Evolutionary conservation across 1,140 invertebrate genomes (phyloP).

Genomic region (Rhagoletis zephyria): DNA sequence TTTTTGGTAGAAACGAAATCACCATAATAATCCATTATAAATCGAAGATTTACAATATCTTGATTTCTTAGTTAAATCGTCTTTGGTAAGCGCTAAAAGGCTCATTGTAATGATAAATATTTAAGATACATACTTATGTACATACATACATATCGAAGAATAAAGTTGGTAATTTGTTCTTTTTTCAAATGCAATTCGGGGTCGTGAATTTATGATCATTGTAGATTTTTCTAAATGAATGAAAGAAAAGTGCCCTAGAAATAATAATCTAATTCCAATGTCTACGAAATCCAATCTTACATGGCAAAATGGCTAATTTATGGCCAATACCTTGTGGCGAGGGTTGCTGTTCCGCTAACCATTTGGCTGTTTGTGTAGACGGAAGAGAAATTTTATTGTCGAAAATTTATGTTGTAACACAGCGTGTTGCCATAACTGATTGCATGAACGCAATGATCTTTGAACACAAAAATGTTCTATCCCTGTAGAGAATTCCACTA

Average conservation of each 20-base stretch:
- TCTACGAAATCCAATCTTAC: background rate
- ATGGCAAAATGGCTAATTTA: background rate
- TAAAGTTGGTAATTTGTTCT: too few relatives aligned
- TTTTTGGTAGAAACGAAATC: too few relatives aligned
- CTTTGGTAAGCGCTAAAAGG: too few relatives aligned
- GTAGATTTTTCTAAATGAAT: background rate
- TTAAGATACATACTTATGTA: too few relatives aligned
- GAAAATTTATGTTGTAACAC: background rate
- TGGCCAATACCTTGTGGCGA: background rate
- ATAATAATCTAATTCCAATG: background rate
- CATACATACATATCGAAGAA: too few relatives aligned
- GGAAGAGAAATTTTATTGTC: background rate
- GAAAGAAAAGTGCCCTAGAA: background rate
- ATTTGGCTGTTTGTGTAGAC: background rate
- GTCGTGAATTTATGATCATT: background rate
- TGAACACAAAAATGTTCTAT: background rate
- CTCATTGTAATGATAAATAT: too few relatives aligned
- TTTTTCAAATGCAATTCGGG: too few relatives aligned
- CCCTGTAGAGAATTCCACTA: too few relatives aligned
- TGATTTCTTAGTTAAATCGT: too few relatives aligned
- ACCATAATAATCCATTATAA: too few relatives aligned
- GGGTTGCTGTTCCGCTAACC: background rate
- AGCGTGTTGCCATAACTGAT: background rate
- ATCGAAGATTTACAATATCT: too few relatives aligned
- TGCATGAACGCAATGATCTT: background rate